Evolutionary conservation across 2,113 vertebrate species (phyloP), one percentile per base, ranked within the genome.

Genomic region (Sialia sialis): DNA sequence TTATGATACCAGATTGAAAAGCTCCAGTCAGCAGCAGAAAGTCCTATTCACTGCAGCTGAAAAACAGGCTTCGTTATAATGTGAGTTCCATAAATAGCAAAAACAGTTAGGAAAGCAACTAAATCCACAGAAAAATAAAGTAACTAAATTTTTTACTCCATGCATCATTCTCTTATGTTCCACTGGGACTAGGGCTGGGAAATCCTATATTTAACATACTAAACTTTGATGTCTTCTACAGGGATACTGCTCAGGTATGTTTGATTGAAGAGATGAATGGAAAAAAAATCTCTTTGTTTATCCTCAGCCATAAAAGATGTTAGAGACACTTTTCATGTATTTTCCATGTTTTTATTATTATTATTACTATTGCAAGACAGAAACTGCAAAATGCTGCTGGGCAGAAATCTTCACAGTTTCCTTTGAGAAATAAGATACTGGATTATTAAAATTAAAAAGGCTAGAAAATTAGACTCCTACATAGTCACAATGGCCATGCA

Each of bases 221-320:
- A 76, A 93, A 97, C 89, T 96, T 97, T 97, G 94, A 96, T 95
- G 93, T 91, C 91, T 95, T 97, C 95, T 96, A 81, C 86, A 97
- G 94, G 55, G 72, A 94, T 85, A 77, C 83, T 90, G 75, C 87
- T 96, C 67, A 93, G 72, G 77, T 93, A 77, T 38, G 46, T 94
- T 96, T 93, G 84, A 59, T 92, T 93, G 56, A 95, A 95, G 58
- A 84, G 62, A 77, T 76, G 79, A 95, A 96, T 86, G 68, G 56
- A 81, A 95, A 87, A 51, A 96, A 97, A 94, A 38, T 36, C 48
- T 84, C 86, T 83, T 93, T 96, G 66, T 97, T 97, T 97, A 97
- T 95, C 90, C 89, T 93, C 77, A 88, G 85, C 72, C 73, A 87
- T 94, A 93, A 96, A 97, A 95, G 83, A 91, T 66, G 36, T 85